Base-by-base conservation (phyloP, 2,113 vertebrate species). In the Monopterus albus region DNA sequence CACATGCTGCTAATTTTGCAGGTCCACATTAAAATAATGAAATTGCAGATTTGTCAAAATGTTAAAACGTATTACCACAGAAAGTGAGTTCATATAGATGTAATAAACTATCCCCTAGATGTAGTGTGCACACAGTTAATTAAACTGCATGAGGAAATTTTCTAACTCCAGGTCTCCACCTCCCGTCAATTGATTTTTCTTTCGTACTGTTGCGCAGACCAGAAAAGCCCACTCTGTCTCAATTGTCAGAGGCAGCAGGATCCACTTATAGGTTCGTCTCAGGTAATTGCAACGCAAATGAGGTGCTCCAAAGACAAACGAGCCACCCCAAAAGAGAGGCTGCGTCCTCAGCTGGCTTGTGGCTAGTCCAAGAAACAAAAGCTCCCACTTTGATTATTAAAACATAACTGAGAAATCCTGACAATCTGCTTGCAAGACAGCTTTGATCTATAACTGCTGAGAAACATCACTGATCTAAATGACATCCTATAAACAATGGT, bases 251-350 rank as follows among this genome's bases (percentile, higher is more conserved):
- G 71, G 80, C 60, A 78, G 82, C 52, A 68, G 82, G 69, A 76
- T 84, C 81, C 78, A 78, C 84, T 87, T 81, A 78, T 39, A 72
- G 72, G 73, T 84, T 87, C 78, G 74, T 87, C 79, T 83, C 83
- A 84, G 86, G 77, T 92, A 83, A 82, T 83, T 87, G 84, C 80
- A 72, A 91, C 91, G 89, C 82, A 90, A 91, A 90, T 87, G 60
- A 91, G 79, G 62, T 71, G 80, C 80, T 84, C 79, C 69, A 80
- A 87, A 88, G 78, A 80, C 62, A 86, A 85, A 89, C 83, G 75
- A 89, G 58, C 72, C 50, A 38, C 47, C 68, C 70, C 67, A 75
- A 79, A 87, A 84, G 39, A 78, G 59, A 63, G 75, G 57, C 72
- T 23, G 18, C 69, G 70, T 82, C 70, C 53, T 81, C 60, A 47